phyloP scores from a whole-genome alignment of 2,113 vertebrate species.

The Urocolius indicus region DNA sequence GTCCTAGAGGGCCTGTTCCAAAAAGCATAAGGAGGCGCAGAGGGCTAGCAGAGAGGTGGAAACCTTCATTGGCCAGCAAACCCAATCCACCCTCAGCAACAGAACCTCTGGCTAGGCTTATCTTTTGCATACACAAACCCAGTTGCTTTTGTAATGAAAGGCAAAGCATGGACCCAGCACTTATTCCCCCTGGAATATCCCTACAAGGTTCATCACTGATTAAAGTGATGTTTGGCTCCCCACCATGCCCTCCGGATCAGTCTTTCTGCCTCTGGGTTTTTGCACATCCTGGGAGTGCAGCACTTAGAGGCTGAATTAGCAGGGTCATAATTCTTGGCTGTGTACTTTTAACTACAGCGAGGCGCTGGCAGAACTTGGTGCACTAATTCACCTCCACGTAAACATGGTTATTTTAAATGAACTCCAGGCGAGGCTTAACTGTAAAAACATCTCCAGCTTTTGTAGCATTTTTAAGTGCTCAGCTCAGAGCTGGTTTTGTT shows the following conservation, averaged over 20 bases:
- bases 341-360: not conserved
- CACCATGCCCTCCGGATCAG: not conserved
- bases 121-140: not conserved
- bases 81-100: not conserved
- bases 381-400: constrained; percentile 66
- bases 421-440: constrained; percentile 67
- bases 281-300: not conserved
- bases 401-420: constrained; percentile 67
- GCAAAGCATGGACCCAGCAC: not conserved
- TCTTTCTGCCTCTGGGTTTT: not conserved
- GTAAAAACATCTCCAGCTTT: constrained; percentile 66
- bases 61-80: not conserved
- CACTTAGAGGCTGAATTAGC: not conserved
- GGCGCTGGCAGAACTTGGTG: constrained; percentile 27
- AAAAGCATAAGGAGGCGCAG: not conserved
- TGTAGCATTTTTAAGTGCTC: constrained; percentile 46
- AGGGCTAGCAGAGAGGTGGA: not conserved
- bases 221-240: not conserved
- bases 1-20: not conserved
- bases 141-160: not conserved
- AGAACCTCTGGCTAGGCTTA: not conserved
- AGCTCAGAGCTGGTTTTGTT: constrained; percentile 36
- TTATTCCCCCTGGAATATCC: not conserved
- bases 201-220: not conserved
- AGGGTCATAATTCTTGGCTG: constrained; percentile 38